Evolutionary conservation across 1,140 invertebrate genomes (phyloP).

Genomic region (Drosophila gunungcola): DNA sequence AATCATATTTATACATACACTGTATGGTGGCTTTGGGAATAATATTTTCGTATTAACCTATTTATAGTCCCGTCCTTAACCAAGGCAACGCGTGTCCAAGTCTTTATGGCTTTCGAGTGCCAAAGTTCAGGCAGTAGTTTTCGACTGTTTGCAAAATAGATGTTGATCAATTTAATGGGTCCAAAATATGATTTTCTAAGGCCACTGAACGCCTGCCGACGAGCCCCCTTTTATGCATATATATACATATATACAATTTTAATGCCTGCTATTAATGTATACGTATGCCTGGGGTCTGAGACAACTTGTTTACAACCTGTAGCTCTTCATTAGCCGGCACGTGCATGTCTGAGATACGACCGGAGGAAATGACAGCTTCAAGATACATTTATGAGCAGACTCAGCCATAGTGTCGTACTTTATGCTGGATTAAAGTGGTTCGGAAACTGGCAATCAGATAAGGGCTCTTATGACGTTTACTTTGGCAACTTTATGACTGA

Average conservation of each 20-base stretch:
- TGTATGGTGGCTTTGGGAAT: background rate
- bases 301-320: conserved; percentile 50
- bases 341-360: conserved; percentile 29
- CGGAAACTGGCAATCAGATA: background rate
- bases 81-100: conserved; percentile 34
- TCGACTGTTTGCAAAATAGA: conserved; percentile 19
- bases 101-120: conserved; percentile 1
- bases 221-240: conserved; percentile 34
- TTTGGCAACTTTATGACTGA: conserved; percentile 27
- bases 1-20: background rate
- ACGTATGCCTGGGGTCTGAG: background rate
- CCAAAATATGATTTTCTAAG: conserved; percentile 21
- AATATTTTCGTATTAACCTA: conserved; percentile 13
- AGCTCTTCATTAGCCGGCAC: conserved; percentile 45
- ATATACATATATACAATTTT: background rate
- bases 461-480: conserved; percentile 7
- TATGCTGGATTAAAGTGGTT: conserved; percentile 17
- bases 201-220: conserved; percentile 17
- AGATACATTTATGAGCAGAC: conserved; percentile 14
- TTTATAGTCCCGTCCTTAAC: conserved; percentile 14
- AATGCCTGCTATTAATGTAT: conserved; percentile 16
- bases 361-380: conserved; percentile 32
- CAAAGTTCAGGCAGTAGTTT: conserved; percentile 33
- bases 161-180: conserved; percentile 14
- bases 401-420: too few relatives aligned